phyloP scores from a whole-genome alignment of 2,888 invertebrate genomes.

The Caenorhabditis zanzibari region DNA sequence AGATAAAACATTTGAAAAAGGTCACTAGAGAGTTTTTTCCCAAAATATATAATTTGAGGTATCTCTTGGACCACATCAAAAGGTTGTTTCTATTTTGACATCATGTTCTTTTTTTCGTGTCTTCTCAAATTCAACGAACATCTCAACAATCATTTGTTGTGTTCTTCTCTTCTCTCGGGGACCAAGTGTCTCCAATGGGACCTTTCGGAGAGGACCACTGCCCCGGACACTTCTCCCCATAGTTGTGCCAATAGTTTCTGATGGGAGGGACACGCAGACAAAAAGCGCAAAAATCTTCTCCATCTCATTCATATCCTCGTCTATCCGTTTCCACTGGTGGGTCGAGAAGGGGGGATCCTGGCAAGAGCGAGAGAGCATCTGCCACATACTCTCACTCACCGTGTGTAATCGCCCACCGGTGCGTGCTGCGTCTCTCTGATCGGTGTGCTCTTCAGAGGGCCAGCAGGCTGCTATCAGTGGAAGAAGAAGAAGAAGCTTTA shows the following conservation, averaged over 20 bases:
- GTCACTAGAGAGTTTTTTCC: no score
- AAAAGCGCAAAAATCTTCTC: slow-evolving; percentile 52
- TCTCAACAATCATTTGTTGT: slow-evolving; percentile 20
- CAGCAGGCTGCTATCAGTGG: slow-evolving; percentile 59
- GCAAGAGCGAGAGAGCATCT: slow-evolving; percentile 42
- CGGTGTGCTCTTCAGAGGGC: slow-evolving; percentile 22
- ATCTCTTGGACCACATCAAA: background rate
- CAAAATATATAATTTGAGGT: background rate
- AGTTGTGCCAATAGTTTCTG: slow-evolving; percentile 16
- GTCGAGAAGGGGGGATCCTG: slow-evolving; percentile 25
- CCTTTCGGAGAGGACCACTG: slow-evolving; percentile 15
- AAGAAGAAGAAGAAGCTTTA: slow-evolving; percentile 54
- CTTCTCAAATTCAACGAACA: slow-evolving; percentile 39
- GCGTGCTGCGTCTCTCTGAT: slow-evolving; percentile 63
- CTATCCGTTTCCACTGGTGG: slow-evolving; percentile 18
- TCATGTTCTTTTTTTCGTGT: slow-evolving; percentile 2
- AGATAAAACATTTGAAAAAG: no score
- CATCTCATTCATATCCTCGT: background rate
- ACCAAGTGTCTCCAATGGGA: slow-evolving; percentile 33
- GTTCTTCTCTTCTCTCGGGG: background rate
- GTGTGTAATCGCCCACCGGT: slow-evolving; percentile 69
- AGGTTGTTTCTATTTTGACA: background rate
- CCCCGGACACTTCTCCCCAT: slow-evolving; percentile 28
- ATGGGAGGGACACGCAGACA: slow-evolving; percentile 51
- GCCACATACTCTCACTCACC: slow-evolving; percentile 48